Evolutionary conservation across 2,797 vertebrate genomes (phyloP), one percentile per base, ranked within the genome.

Genomic region (Phrynocephalus forsythii): DNA sequence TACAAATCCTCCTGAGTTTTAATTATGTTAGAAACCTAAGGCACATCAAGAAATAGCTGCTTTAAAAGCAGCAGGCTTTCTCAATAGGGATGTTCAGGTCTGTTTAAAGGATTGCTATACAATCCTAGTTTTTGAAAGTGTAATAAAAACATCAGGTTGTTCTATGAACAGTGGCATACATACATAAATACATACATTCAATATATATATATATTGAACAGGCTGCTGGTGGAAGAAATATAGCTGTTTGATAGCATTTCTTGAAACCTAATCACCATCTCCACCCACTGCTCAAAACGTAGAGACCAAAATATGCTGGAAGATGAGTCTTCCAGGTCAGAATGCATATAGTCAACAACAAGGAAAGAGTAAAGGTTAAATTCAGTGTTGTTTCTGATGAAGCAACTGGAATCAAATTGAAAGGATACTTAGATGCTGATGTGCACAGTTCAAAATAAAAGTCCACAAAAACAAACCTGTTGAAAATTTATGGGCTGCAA

Each of bases 1-100:
- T 50, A 89, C 66, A 84, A 91, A 93, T 92, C 90, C 91, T 94
- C 90, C 30, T 68, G 83, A 93, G 93, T 24, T 94, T 95, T 94
- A 93, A 92, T 94, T 93, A 94, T 82, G 68, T 68, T 87, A 87
- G 52, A 87, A 82, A 87, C 87, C 86, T 91, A 75, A 90, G 44
- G 87, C 86, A 91, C 88, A 90, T 87, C 88, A 86, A 86, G 66
- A 50, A 88, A 83, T 26, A 52, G 67, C 52, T 89, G 66, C 85
- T 79, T 81, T 20, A 87, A 94, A 94, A 91, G 33, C 83, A 90
- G 87, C 68, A 90, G 38, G 67, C 83, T 93, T 89, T 81, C 50
- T 88, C 33, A 88, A 56, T 44, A 88, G 90, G 69, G 77, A 71
- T 83, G 28, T 56, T 69, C 84, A 56, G 85, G 84, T 90, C 80